Conservation (phyloP, 23 tunicate genomes). For the Trididemnum nubilum region DNA sequence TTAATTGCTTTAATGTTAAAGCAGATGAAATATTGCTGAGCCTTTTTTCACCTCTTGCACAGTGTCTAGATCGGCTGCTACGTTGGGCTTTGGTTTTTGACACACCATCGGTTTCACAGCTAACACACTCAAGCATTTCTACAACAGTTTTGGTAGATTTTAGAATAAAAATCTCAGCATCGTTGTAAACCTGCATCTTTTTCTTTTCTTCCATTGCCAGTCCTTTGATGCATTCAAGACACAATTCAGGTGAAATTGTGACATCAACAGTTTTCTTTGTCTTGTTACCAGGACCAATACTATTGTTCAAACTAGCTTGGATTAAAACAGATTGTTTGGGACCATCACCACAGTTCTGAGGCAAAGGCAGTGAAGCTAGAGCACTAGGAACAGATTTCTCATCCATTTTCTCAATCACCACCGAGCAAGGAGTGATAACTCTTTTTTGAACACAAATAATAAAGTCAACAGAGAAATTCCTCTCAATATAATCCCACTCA, state of each 20-base stretch:
- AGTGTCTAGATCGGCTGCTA: constrained; percentile 27
- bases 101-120: neutral
- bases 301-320: neutral
- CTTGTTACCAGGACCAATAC: neutral
- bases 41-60: constrained; percentile 69
- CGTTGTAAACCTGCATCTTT: constrained; percentile 30
- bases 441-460: constrained; percentile 30
- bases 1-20: constrained; percentile 73
- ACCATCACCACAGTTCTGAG: neutral
- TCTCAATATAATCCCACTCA: constrained; percentile 62
- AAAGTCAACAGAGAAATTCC: constrained; percentile 49
- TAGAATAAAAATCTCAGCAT: constrained; percentile 41
- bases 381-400: neutral
- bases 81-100: neutral
- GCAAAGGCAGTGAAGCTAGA: neutral
- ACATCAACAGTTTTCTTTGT: neutral
- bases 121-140: constrained; percentile 10
- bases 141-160: constrained; percentile 35
- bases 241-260: constrained; percentile 41
- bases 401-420: constrained; percentile 37
- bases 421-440: constrained; percentile 2
- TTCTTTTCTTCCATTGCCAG: constrained; percentile 28
- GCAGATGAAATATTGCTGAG: constrained; percentile 53
- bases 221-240: constrained; percentile 57
- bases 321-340: neutral